Conservation (phyloP, 2,888 invertebrate genomes). For the Polymixis flavicincta region DNA sequence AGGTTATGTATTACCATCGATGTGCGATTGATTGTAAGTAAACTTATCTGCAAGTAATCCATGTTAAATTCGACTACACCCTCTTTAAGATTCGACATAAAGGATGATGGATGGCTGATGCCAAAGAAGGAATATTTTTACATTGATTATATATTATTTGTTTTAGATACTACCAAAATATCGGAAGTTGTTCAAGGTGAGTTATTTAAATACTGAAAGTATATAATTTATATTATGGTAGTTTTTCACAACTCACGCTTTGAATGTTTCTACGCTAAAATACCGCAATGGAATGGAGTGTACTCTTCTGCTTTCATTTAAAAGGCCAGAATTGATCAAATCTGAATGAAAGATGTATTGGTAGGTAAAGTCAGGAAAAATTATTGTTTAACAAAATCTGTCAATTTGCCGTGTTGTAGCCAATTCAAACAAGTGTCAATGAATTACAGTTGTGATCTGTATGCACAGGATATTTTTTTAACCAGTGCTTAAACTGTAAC, state of each 20-base stretch:
- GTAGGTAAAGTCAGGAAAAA: too few species aligned
- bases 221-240: background rate
- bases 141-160: slow-evolving; percentile 16
- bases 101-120: background rate
- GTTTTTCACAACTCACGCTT: slow-evolving; percentile 53
- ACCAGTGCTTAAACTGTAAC: too few species aligned
- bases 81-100: background rate
- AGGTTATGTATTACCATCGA: background rate
- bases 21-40: background rate
- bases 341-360: background rate
- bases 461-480: too few species aligned
- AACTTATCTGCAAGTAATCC: background rate
- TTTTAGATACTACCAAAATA: slow-evolving; percentile 57
- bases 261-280: slow-evolving; percentile 43
- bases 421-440: background rate
- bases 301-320: slow-evolving; percentile 20
- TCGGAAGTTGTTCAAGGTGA: slow-evolving; percentile 51
- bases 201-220: slow-evolving; percentile 11
- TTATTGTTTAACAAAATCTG: background rate
- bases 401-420: background rate
- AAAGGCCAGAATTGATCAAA: background rate
- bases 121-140: background rate
- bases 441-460: background rate
- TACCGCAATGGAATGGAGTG: slow-evolving; percentile 15
- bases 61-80: background rate